Evolutionary conservation across 2,113 vertebrate species (phyloP).

Genomic region (Cyanoderma ruficeps): DNA sequence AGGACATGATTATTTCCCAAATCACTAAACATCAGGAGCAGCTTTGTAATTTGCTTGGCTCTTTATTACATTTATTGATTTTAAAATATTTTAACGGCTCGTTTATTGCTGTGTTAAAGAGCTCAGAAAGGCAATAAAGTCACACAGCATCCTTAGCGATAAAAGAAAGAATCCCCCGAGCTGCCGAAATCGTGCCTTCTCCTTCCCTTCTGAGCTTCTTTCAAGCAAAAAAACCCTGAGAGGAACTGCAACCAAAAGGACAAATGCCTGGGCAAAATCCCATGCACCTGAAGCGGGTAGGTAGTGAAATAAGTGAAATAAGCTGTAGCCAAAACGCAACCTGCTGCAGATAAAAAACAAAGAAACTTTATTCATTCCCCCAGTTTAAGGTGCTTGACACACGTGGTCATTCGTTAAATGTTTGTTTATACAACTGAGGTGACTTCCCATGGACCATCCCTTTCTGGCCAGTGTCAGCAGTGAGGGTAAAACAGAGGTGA

Average conservation of each 20-base stretch:
- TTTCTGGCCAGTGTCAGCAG: background rate
- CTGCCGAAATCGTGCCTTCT: background rate
- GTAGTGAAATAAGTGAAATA: background rate
- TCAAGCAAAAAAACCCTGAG: background rate
- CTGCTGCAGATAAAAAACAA: background rate
- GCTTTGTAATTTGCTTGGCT: conserved; percentile 34
- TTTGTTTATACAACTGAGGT: background rate
- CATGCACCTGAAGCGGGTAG: accelerated
- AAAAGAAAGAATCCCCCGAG: conserved; percentile 25
- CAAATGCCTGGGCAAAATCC: background rate
- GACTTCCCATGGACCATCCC: background rate
- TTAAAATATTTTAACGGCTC: conserved; percentile 55
- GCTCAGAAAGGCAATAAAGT: conserved; percentile 47
- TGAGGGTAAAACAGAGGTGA: background rate
- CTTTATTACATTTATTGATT: conserved; percentile 65
- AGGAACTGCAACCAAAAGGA: background rate
- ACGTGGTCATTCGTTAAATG: accelerated
- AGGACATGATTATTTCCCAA: conserved; percentile 23
- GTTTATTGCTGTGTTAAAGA: conserved; percentile 42
- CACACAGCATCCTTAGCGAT: background rate
- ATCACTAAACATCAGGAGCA: background rate
- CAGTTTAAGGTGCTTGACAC: background rate
- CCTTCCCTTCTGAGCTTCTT: background rate
- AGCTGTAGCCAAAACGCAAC: background rate
- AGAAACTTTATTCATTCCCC: background rate